A percentile compares a stretch with the other conserved stretches of the same genome.
Conservation (phyloP, 2,888 invertebrate species). For the Lapara coniferarum region DNA sequence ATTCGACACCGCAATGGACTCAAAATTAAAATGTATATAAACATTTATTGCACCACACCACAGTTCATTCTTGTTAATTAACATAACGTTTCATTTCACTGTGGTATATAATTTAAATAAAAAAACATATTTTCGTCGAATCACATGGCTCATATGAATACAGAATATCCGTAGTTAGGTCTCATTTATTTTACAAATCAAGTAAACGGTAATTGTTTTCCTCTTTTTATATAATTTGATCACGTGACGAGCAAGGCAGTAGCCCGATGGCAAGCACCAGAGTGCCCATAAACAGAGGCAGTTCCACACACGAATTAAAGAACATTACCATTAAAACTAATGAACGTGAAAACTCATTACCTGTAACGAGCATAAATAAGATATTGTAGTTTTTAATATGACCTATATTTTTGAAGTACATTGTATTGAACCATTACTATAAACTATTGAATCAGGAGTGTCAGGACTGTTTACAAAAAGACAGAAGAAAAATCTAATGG, state of each 20-base stretch:
- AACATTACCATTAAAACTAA: too few species aligned
- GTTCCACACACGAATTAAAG: too few species aligned
- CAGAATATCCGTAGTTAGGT: too few species aligned
- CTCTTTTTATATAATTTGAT: too few species aligned
- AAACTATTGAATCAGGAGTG: neutral
- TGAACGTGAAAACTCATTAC: too few species aligned
- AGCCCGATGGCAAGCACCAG: too few species aligned
- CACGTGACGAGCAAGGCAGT: too few species aligned
- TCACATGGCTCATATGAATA: neutral
- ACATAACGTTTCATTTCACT: neutral
- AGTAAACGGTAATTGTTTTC: too few species aligned
- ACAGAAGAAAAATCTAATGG: neutral
- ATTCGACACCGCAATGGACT: neutral
- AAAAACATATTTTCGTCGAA: neutral
- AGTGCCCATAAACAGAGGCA: too few species aligned
- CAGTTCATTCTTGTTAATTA: neutral
- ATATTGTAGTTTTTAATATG: too few species aligned
- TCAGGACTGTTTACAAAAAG: neutral
- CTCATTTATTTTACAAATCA: too few species aligned
- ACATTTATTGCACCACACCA: neutral
- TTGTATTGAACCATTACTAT: neutral
- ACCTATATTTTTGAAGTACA: neutral
- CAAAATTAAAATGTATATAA: neutral
- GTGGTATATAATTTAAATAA: neutral
- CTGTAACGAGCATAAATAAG: too few species aligned